Evolutionary conservation across 1,140 invertebrate species (phyloP).

Genomic region (Drosophila carrolli): DNA sequence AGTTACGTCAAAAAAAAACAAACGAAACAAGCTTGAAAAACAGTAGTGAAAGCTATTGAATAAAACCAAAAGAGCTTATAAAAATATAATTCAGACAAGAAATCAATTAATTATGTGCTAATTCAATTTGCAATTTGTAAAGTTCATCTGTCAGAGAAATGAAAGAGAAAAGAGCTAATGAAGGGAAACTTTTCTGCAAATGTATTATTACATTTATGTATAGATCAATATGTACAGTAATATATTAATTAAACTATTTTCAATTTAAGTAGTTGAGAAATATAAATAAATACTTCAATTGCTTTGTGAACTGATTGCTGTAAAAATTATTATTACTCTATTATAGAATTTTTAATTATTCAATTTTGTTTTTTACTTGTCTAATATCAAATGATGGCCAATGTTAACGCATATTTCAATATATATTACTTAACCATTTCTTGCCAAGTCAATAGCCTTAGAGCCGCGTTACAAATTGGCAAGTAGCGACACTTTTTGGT

Average conservation of each 20-base stretch:
- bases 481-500: constrained; percentile 13
- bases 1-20: constrained; percentile 14
- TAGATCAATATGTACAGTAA: too few relatives aligned
- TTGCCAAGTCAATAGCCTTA: constrained; percentile 8
- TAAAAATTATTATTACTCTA: too few relatives aligned
- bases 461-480: constrained; percentile 20
- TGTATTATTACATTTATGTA: background rate
- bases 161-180: background rate
- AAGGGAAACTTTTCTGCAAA: background rate
- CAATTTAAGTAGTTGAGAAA: too few relatives aligned
- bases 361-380: background rate
- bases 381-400: background rate
- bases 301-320: too few relatives aligned
- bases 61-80: constrained; percentile 15
- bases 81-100: constrained; percentile 12
- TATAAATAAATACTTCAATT: too few relatives aligned
- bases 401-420: background rate
- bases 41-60: constrained; percentile 25
- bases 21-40: background rate
- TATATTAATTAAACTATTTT: too few relatives aligned
- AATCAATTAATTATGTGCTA: constrained; percentile 32
- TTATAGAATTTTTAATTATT: too few relatives aligned
- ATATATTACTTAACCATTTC: background rate
- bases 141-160: background rate
- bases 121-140: constrained; percentile 13